Base-by-base conservation (phyloP, 2,113 vertebrate species). In the Oreochromis niloticus region DNA sequence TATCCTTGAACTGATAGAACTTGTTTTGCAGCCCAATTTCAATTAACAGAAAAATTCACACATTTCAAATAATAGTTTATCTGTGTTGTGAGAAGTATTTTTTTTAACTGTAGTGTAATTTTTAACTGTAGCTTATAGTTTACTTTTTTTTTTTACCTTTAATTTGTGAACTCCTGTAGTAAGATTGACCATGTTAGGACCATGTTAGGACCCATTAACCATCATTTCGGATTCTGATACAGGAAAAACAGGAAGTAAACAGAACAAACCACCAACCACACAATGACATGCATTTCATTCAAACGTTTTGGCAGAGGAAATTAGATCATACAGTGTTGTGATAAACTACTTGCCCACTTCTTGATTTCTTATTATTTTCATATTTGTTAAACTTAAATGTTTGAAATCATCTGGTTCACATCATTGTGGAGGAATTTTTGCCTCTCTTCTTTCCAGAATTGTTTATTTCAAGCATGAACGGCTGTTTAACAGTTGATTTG, bases 141-240 rank as follows among this genome's bases (percentile, higher is more conserved):
- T 41, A 1, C 16, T 41, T 9, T 1, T 5, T 13, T 56, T 34
- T 3, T 9, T 41, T 68, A 4, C 0, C 3, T 71, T 71, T 43
- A 24, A 24, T 16, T 43, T 71, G n/a, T 9, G n/a, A 43, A 43
- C n/a, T 71, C n/a, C 7, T 43, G 12, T 16, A 71, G 12, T 43
- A 0, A 24, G n/a, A 68, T 22, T 13, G 63, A 9, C 34, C 63
- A 68, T 39, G 19, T 66, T 66, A n/a, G 1, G 30, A 10, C 16
- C 30, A 63, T 34, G 59, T 36, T 66, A 66, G 34, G 63, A 41
- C 19, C 34, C 0, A 68, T 68, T 41, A 43, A 41, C 63, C 36
- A 24, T 1, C 14, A 41, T 16, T 71, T 71, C 0, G 0, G 2
- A 24, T 71, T 43, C 0, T 71, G 66, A 71, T 14, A 43, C 0